Evolutionary conservation across 2,113 vertebrate genomes (phyloP).

Genomic region (Otus sunia): DNA sequence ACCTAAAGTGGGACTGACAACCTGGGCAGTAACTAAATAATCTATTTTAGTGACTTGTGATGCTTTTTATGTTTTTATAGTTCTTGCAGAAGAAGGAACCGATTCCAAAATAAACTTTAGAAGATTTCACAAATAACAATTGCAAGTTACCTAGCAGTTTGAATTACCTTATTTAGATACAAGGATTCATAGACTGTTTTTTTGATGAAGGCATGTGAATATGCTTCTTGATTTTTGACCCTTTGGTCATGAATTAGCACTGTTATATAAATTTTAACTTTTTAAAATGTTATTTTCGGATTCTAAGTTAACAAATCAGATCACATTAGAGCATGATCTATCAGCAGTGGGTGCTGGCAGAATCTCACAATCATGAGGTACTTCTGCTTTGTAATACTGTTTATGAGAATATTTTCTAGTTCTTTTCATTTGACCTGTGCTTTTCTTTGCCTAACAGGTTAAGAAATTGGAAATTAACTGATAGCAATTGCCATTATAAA

Average conservation of each 20-base stretch:
- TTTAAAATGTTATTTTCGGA: background rate
- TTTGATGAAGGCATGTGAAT: background rate
- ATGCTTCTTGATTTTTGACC: background rate
- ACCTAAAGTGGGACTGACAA: background rate
- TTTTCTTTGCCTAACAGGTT: background rate
- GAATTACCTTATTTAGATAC: background rate
- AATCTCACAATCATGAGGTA: background rate
- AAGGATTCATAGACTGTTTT: background rate
- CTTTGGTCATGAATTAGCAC: conserved; percentile 7
- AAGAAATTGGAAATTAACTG: background rate
- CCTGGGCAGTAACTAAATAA: background rate
- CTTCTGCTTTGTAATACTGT: background rate
- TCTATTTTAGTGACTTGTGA: conserved; percentile 7
- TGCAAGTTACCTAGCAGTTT: conserved; percentile 29
- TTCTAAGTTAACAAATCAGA: background rate
- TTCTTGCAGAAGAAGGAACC: conserved; percentile 55
- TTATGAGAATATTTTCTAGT: background rate
- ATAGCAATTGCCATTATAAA: background rate
- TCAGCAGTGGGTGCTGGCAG: background rate
- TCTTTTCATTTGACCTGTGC: background rate
- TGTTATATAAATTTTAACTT: background rate
- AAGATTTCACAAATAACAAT: conserved; percentile 51
- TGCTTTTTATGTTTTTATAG: conserved; percentile 40
- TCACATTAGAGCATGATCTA: background rate
- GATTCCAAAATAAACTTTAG: conserved; percentile 10